A percentile compares a stretch with the other conserved stretches of the same genome.
Conservation (phyloP, 2,797 vertebrate species). For the Clarias laeviceps region DNA sequence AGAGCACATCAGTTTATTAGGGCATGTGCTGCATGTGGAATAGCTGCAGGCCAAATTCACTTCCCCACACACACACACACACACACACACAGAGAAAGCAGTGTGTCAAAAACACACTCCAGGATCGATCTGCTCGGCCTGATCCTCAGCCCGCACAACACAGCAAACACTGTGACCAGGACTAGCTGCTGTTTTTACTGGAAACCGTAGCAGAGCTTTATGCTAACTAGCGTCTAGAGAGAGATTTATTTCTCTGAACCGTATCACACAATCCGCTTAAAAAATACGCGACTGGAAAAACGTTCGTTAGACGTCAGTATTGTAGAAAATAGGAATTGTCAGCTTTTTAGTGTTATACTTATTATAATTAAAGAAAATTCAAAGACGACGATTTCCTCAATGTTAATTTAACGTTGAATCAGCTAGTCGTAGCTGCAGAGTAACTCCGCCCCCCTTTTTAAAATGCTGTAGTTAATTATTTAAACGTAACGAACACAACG, state of each 20-base stretch:
- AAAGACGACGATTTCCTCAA: not conserved
- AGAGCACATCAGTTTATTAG: constrained; percentile 64
- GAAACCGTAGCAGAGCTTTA: not conserved
- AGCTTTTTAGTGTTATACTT: not conserved
- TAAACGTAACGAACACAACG: no score
- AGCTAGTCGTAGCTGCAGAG: not conserved
- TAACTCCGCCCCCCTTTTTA: not conserved
- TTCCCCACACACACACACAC: not conserved
- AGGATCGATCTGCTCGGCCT: constrained; percentile 5
- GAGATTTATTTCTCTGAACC: not conserved
- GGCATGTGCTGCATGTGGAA: constrained; percentile 55
- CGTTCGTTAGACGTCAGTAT: no score
- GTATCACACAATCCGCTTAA: not conserved
- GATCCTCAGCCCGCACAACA: not conserved
- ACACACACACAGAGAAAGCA: not conserved
- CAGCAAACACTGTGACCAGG: not conserved
- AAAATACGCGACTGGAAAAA: no score
- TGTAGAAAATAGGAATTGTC: not conserved
- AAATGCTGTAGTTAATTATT: not conserved
- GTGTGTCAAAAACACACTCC: constrained; percentile 20
- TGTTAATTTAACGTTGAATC: not conserved
- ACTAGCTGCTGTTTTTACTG: not conserved
- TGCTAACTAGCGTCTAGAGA: not conserved
- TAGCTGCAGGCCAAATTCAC: constrained; percentile 29
- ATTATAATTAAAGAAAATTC: not conserved